Evolutionary conservation across 2,797 vertebrate species (phyloP), one percentile per base, ranked within the genome.

Genomic region (Morelia viridis): DNA sequence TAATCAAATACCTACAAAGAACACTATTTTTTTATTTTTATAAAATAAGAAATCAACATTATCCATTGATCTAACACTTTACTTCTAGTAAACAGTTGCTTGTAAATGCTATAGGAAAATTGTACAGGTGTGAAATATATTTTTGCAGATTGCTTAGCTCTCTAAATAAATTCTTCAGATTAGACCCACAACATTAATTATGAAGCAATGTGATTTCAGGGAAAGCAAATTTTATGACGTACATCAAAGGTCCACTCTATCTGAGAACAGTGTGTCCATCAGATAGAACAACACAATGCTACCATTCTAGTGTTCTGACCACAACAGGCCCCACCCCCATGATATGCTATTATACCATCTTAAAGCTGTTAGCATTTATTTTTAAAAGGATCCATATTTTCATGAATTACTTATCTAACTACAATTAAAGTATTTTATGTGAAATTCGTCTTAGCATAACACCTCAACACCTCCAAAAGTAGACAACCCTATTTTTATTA

Each of bases 121-220:
- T 76, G 11, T 56, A 35, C 50, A 85, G 53, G 84, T 76, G 46
- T 57, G 83, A 92, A 93, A 95, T 95, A 93, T 90, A 92, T 93
- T 94, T 96, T 91, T 94, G 91, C 61, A 92, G 53, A 94, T 93
- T 62, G 90, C 50, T 53, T 53, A 87, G 65, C 58, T 91, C 90
- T 91, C 83, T 56, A 10, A 28, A 4, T 91, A 84, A 92, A 13
- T 83, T 85, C 93, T 95, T 94, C 89, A 94, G 94, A 96, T 96
- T 94, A 95, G 95, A 94, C 22, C 57, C 94, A 94, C 89, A 96
- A 92, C 94, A 96, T 88, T 91, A 94, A 94, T 65, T 87, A 89
- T 94, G 93, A 95, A 95, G 80, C 90, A 94, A 53, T 90, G 50
- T 60, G 87, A 41, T 46, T 57, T 96, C 95, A 80, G 22, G 93